These are phyloP conservation scores for Teleogryllus occipitalis DNA, from an alignment of 1,140 invertebrate genomes.

Conservation along the genomic window DNA sequence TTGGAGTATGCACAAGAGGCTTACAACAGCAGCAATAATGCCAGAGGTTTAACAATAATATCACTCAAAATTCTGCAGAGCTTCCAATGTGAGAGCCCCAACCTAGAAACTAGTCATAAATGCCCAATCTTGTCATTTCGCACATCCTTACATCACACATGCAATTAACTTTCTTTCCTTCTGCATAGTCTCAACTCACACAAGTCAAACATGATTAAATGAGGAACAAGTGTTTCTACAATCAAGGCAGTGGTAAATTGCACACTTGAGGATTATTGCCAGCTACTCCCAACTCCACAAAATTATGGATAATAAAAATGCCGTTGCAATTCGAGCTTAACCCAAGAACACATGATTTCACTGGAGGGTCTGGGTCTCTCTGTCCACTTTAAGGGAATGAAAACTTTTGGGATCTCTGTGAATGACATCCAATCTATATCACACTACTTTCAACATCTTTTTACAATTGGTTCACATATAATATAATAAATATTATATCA, in stretches of 20 bases:
- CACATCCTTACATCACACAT: neutral
- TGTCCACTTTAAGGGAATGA: neutral
- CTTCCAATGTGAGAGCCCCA: neutral
- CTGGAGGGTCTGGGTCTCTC: neutral
- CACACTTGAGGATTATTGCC: neutral
- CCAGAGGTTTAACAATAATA: neutral
- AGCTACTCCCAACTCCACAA: neutral
- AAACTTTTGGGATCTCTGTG: neutral
- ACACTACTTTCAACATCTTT: neutral
- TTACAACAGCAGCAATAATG: neutral
- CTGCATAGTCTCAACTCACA: neutral
- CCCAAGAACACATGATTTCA: neutral
- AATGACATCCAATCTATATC: neutral
- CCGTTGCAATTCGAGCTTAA: neutral
- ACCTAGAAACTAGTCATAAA: too few relatives aligned
- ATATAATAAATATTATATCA: constrained; percentile 2
- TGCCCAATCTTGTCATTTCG: too few relatives aligned
- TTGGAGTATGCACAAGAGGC: neutral
- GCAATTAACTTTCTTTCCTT: neutral
- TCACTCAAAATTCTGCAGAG: neutral
- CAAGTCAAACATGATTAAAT: neutral
- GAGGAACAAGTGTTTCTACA: neutral
- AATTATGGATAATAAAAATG: neutral
- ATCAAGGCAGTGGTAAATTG: neutral
- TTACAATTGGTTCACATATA: neutral